Evolutionary conservation across 2,113 vertebrate genomes (phyloP), one percentile per base, ranked within the genome.

Genomic region (Hiodon tergisus): DNA sequence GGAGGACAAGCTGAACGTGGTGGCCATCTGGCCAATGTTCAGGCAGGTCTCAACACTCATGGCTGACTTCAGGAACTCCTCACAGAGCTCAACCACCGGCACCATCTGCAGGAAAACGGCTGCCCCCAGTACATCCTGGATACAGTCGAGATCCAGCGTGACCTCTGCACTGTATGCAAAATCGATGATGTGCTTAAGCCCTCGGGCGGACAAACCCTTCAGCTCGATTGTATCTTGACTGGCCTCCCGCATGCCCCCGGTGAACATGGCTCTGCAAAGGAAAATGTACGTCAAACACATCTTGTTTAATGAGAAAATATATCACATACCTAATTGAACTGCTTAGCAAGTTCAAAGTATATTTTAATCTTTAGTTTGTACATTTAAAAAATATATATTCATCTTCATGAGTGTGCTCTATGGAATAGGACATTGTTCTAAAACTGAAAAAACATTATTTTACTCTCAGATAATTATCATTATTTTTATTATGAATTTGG

Each of bases 91-190:
- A 81, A 99, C 94, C 1, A 99, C 95, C 0, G 97, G 95, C 69
- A 93, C 92, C 95, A 98, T 98, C 92, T 99, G 97, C 69, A 99
- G 92, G 85, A 99, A 99, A 72, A 98, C 97, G 0, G 97, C 97
- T 0, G 97, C 97, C 0, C 97, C 97, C 57, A 99, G 92, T 72
- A 99, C 97, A 0, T 99, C 97, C 88, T 98, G 95, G 80, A 99
- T 94, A 0, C 96, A 98, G 87, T 98, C 97, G 0, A 99, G 91
- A 82, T 98, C 96, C 13, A 99, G 87, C 0, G 96, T 97, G 72
- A 99, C 97, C 78, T 99, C 95, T 0, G 96, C 90, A 1, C 96
- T 98, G 79, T 99, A 99, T 2, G 97, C 97, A 9, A 99, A 99
- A 88, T 98, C 97, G 2, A 99, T 95, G 11, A 99, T 96, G 81